A percentile compares a stretch with the other conserved stretches of the same genome.
phyloP scores from a whole-genome alignment of 1,140 invertebrate species.

The Musca domestica region DNA sequence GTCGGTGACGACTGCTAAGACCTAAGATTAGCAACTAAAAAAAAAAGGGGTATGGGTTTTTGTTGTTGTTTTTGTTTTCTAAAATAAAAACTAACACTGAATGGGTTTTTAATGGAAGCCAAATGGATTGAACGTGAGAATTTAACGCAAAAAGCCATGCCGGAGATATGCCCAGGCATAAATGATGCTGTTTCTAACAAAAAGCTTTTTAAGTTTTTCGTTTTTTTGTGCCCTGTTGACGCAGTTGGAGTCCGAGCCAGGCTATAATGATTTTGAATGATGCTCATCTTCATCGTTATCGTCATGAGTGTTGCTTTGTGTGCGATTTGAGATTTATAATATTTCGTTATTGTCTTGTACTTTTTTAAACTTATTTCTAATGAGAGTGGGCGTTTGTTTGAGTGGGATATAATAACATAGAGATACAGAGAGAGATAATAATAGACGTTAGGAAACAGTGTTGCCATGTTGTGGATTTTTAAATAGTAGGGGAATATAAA shows the following conservation, averaged over 20 bases:
- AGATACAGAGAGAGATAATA: neutral
- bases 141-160: too few species aligned
- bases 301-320: neutral
- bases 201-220: too few species aligned
- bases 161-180: too few species aligned
- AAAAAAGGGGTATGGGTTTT: too few species aligned
- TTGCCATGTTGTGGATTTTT: too few species aligned
- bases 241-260: too few species aligned
- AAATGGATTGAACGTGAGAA: slow-evolving; percentile 14
- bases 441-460: neutral
- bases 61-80: neutral
- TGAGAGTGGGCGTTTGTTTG: neutral
- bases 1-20: neutral
- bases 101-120: slow-evolving; percentile 14
- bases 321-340: slow-evolving; percentile 10
- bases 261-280: neutral
- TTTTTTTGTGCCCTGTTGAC: too few species aligned
- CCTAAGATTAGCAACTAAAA: too few species aligned
- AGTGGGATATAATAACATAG: neutral
- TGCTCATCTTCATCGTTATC: neutral
- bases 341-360: neutral
- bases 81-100: neutral
- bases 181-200: too few species aligned
- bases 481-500: too few species aligned
- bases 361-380: neutral